Conservation (phyloP, 2,797 vertebrate species). For the Cyprinella venusta region DNA sequence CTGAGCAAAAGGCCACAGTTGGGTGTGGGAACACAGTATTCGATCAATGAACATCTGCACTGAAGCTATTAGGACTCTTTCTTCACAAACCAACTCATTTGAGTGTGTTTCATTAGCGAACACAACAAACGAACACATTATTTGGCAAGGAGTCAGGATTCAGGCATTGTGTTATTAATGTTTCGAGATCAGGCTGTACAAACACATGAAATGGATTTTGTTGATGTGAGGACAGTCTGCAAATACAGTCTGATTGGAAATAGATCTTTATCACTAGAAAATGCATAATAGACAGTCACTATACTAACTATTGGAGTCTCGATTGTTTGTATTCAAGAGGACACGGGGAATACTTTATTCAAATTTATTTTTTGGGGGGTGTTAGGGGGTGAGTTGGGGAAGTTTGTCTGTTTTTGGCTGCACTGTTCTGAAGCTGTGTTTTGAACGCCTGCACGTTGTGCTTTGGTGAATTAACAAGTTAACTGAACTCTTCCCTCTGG, state of each 20-base stretch:
- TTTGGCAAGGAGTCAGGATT: not conserved
- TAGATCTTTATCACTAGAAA: not conserved
- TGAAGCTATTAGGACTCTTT: not conserved
- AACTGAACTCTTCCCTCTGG: too few relatives aligned
- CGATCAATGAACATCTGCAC: not conserved
- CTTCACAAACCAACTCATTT: not conserved
- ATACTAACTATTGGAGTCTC: not conserved
- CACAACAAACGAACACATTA: not conserved
- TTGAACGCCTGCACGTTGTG: too few relatives aligned
- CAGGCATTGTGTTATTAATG: not conserved
- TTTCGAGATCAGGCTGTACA: not conserved
- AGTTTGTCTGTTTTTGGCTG: too few relatives aligned
- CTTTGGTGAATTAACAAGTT: too few relatives aligned
- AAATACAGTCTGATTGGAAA: not conserved
- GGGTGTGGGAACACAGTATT: not conserved
- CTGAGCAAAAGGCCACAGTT: not conserved
- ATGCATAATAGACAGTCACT: not conserved
- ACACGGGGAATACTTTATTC: too few relatives aligned
- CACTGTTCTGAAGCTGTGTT: too few relatives aligned
- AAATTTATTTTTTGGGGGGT: too few relatives aligned
- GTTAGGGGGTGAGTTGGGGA: too few relatives aligned
- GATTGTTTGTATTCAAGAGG: not conserved
- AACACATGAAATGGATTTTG: not conserved
- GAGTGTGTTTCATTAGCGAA: not conserved
- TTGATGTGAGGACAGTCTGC: not conserved